Evolutionary conservation across 2,113 vertebrate genomes (phyloP).

Genomic region (Casuarius casuarius): DNA sequence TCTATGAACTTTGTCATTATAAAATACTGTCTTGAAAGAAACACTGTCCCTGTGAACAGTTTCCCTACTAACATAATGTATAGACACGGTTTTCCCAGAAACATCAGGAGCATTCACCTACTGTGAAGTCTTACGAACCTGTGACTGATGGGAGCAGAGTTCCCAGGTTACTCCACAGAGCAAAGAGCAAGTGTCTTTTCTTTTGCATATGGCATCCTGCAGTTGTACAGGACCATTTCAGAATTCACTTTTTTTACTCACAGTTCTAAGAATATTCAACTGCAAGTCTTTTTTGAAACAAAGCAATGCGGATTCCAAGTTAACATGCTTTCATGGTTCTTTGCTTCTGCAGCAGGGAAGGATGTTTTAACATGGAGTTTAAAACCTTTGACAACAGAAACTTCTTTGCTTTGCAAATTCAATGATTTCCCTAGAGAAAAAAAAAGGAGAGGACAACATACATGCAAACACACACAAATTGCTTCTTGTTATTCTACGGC

Average conservation of each 20-base stretch:
- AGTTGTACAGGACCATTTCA: background rate
- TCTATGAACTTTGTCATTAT: background rate
- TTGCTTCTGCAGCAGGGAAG: background rate
- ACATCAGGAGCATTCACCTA: background rate
- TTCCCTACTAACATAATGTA: background rate
- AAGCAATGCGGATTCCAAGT: background rate
- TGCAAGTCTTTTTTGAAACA: background rate
- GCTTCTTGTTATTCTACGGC: conserved; percentile 10
- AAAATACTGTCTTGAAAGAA: background rate
- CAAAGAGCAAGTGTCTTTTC: rapidly evolving
- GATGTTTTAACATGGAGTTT: background rate
- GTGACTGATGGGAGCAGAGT: background rate
- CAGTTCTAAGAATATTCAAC: background rate
- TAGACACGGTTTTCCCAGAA: background rate
- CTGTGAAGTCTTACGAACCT: background rate
- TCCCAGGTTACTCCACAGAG: background rate
- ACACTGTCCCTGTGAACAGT: background rate
- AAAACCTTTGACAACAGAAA: background rate
- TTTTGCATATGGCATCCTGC: background rate
- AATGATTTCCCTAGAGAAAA: conserved; percentile 40
- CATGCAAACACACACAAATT: background rate
- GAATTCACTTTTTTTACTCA: background rate
- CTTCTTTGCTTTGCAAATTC: conserved; percentile 62
- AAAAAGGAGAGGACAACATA: background rate
- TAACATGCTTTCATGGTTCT: background rate